Base-by-base conservation (phyloP, 2,888 invertebrate genomes). In the Parapristionchus giblindavisi region DNA sequence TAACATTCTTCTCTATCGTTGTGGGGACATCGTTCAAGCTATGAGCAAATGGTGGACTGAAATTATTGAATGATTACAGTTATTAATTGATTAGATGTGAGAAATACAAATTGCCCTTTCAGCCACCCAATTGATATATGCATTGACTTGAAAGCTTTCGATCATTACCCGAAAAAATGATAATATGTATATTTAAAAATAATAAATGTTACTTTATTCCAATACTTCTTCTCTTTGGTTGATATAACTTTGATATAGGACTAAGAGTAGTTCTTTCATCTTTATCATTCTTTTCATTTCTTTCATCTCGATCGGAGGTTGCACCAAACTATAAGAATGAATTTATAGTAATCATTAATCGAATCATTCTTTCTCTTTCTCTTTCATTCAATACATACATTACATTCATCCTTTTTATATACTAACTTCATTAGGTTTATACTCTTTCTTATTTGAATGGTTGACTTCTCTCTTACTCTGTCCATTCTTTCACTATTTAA, bases 151-250 rank as follows among this genome's bases (percentile, higher is more conserved):
- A 54, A n/a, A 54, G 24, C 27, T 43, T 8, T 40, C 34, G 24
- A 65, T 8, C n/a, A 48, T 11, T 11, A 21, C 14, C 48, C 17
- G 48, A 21, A 14, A 48, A 48, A 48, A 14, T 14, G 48, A 48
- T 48, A 11, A 14, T 48, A 11, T 48, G 48, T 11, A 11, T 56
- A n/a, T 24, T 27, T 24, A 17, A 21, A 21, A 21, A n/a, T n/a
- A n/a, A n/a, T n/a, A n/a, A n/a, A n/a, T n/a, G n/a, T 8, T 24
- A 68, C 68, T 52, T 52, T 5, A 14, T 21, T 21, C 68, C 52
- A 29, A 68, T 68, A 24, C 68, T 68, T n/a, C 68, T 68, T 52
- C 68, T 68, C 51, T 68, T 68, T 14, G 68, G 68, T 34, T 34
- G 51, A 51, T 34, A 34, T 3, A 32, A n/a, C 21, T 68, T 68